These are phyloP conservation scores for Bujurquina vittata DNA, from an alignment of 2,113 vertebrate species.

Conservation along the genomic window DNA sequence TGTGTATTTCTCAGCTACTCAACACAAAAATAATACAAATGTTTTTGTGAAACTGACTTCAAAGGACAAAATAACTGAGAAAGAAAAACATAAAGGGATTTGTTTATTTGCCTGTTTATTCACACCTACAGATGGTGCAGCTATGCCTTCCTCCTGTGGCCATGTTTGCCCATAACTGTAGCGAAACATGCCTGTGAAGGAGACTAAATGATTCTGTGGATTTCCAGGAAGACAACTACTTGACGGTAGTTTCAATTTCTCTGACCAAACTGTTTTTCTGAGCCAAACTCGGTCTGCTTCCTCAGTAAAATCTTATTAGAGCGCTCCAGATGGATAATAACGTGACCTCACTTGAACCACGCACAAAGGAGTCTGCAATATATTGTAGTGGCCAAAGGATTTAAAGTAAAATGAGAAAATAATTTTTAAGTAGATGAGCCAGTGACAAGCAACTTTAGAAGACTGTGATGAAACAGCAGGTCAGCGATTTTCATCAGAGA, in stretches of 20 bases:
- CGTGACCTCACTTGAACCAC: constrained; percentile 47
- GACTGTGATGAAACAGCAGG: constrained; percentile 36
- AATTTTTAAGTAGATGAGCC: constrained; percentile 32
- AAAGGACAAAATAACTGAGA: background rate
- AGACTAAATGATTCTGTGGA: background rate
- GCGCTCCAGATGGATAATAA: constrained; percentile 45
- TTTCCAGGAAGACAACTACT: constrained; percentile 10
- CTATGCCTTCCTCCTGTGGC: background rate
- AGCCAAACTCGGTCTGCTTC: constrained; percentile 15
- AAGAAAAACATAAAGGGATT: background rate
- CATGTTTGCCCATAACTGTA: background rate
- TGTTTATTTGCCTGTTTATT: background rate
- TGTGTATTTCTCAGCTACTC: background rate
- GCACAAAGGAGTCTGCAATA: constrained; percentile 16
- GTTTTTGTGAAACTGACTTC: background rate
- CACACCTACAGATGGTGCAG: background rate
- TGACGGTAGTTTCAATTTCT: constrained; percentile 19
- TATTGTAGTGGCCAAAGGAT: constrained; percentile 44
- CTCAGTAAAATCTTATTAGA: constrained; percentile 42
- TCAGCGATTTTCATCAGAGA: constrained; percentile 21
- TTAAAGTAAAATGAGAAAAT: constrained; percentile 55
- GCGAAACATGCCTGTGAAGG: background rate
- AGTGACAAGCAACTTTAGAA: constrained; percentile 38
- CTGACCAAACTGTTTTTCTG: constrained; percentile 18
- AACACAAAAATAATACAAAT: constrained; percentile 4